Conservation (phyloP, 2,888 invertebrate species). For the Himalopsyche kuldschensis region DNA sequence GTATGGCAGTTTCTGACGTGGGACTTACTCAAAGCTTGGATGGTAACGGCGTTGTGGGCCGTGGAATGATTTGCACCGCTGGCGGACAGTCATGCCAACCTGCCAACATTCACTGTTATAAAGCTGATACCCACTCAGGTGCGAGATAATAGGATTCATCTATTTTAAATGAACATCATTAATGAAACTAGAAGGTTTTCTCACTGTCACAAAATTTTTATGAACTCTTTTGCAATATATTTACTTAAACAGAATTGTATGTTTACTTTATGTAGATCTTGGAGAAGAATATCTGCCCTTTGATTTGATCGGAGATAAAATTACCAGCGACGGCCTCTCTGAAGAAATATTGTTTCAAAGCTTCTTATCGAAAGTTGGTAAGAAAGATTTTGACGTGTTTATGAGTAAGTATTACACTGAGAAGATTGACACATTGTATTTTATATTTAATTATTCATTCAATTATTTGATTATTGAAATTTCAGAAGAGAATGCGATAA, state of each 20-base stretch:
- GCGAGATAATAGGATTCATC: neutral
- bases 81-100: conserved; percentile 48
- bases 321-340: neutral
- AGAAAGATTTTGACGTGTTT: neutral
- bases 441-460: neutral
- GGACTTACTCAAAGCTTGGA: neutral
- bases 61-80: conserved; percentile 48
- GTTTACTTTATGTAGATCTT: neutral
- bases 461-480: neutral
- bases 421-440: neutral
- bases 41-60: conserved; percentile 42
- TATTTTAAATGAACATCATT: neutral
- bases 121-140: conserved; percentile 40
- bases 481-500: neutral
- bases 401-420: neutral
- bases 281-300: conserved; percentile 12
- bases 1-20: neutral
- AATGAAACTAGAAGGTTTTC: too few relatives aligned
- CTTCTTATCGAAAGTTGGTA: conserved; percentile 2
- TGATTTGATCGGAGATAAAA: neutral
- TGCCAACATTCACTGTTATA: conserved; percentile 46
- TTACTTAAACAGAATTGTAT: neutral
- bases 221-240: neutral
- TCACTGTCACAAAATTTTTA: too few relatives aligned
- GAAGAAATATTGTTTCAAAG: conserved; percentile 5